Base-by-base conservation (phyloP, 1,140 invertebrate genomes). In the Drosophila grimshawi region DNA sequence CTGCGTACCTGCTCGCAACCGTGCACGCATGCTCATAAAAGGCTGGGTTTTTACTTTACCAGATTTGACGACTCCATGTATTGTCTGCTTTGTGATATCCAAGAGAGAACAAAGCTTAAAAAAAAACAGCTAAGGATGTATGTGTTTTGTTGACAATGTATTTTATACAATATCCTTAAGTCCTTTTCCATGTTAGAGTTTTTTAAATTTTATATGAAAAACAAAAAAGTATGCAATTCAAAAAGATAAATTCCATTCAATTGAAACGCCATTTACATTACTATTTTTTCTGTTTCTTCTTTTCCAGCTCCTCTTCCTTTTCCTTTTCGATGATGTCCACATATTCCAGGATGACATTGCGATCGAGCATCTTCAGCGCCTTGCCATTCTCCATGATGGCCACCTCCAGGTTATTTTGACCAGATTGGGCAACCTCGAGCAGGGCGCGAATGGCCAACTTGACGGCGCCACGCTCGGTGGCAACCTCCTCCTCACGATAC, bases 331-430 rank as follows among this genome's bases (percentile, higher is more conserved):
- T 99, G 91, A 98, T 96, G 51, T 95, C 95, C 4, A 99, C 98
- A 93, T 98, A 98, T 75, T 96, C 95, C 61, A 98, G 97, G 76
- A 99, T 98, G 52, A 97, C 97, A 48, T 97, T 96, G 48, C 95
- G 94, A 93, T 98, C 97, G 75, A 99, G 93, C 97, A 99, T 99
- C 76, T 96, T 95, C 90, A 99, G 94, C 30, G 96, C 96, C 69
- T 94, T 93, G 33, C 96, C 96, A 71, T 96, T 94, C 91, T 96
- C 95, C 97, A 99, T 99, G 3, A 99, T 97, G 48, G 98, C 98
- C 80, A 99, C 97, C 94, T 99, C 99, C 71, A 99, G 94, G 94
- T 99, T 99, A 93, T 99, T 99, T 77, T 98, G 97, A 0, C 98
- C 98, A 5, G 98, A 98, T 91, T 99, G 99, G 1, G 99, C 99